Evolutionary conservation across 2,888 invertebrate species (phyloP), one percentile per base, ranked within the genome.

Genomic region (Fissipunctia ypsillon): DNA sequence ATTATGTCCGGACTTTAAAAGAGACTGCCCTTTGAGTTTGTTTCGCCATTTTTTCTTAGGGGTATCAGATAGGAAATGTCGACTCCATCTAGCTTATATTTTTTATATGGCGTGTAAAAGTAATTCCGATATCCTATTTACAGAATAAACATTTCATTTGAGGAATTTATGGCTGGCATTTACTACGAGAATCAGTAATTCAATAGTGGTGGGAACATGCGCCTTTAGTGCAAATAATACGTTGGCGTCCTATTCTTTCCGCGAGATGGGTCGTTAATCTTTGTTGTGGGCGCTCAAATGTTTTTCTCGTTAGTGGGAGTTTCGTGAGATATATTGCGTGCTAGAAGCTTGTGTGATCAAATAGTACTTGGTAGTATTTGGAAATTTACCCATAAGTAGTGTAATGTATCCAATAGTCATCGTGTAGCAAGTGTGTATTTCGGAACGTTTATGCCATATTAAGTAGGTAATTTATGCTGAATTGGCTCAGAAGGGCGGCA

Each of bases 251-350:
- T 61, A 82, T 83, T 69, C 64, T 68, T 69, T 48, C 75, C 67
- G 64, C 28, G 38, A 52, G 80, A 60, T 61, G 60, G 79, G 67
- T 80, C 84, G 69, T 82, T 83, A 69, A 83, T 82, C 80, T 82
- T 83, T 64, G 80, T 79, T 73, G 81, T 66, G 54, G 45, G 66
- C 35, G 72, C 59, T 69, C 80, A 65, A 80, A 82, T 80, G 76
- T 75, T 69, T 71, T 73, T 72, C 83, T 82, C 75, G 75, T 83
- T 82, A 79, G 52, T n/a, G 59, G 9, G 63, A 52, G 57, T 64
- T 63, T 14, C 25, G 57, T 19, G 48, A 57, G 73, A 83, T 78
- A 78, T 70, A 81, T 81, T 35, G 60, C 70, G 48, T 61, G 73
- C 59, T 50, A 50, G 35, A n/a, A 54, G 73, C 59, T 38, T 69